Evolutionary conservation across 2,888 invertebrate genomes (phyloP), one percentile per base, ranked within the genome.

Genomic region (Sylvicola cinctus): DNA sequence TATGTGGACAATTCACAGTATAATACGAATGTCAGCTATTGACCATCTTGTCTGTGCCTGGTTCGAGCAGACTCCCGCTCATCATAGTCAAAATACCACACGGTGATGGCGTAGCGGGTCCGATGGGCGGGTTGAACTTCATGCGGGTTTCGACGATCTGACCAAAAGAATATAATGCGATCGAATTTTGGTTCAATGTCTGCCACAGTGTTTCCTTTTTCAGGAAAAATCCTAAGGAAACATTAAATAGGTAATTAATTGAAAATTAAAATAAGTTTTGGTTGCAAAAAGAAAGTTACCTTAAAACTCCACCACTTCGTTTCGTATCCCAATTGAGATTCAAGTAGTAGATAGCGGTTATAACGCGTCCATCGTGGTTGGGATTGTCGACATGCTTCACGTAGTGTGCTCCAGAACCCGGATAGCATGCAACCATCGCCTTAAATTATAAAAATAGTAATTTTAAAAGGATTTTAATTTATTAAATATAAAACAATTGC

Each of bases 341-440:
- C 48, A 95, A 71, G 65, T 96, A 96, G 62, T 96, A 96, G 49
- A 96, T 96, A 41, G 90, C 84, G 6, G 96, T 96, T 50, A 96
- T 85, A 52, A 91, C 90, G 42, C 96, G 70, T 13, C 96, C 96
- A 60, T 96, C 96, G 48, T 74, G 72, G 57, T 90, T 88, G 5
- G 96, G 95, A 63, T 96, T 96, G 61, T 96, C 96, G 29, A 96
- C 88, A 58, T 96, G 96, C 57, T 90, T 87, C 35, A 95, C 85
- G 58, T 96, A 96, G 51, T 85, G 84, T 10, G 88, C 77, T 36
- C 90, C 90, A 34, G 76, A 74, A 20, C 93, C 95, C 1, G 95
- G 96, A 57, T 96, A 96, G 54, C 93, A 93, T 27, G 96, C 95
- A 27, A 96, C 84, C 96, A 96, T 96, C 23, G 93, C 95, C 93